A percentile compares a stretch with the other conserved stretches of the same genome.
Conservation (phyloP, 2,888 invertebrate genomes). For the Sphecodes monilicornis region DNA sequence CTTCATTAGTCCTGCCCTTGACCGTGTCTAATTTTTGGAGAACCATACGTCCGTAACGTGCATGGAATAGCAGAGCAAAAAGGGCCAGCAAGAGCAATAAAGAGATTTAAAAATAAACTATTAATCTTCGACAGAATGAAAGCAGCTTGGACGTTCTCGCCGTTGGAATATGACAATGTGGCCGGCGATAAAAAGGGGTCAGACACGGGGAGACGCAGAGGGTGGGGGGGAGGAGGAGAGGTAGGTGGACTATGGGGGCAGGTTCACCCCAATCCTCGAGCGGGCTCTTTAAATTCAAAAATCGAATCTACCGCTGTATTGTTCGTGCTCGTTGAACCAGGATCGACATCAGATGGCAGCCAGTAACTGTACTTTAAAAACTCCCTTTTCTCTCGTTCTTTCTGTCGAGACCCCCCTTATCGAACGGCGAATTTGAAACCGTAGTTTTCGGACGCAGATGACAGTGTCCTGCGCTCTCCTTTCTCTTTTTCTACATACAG, state of each 20-base stretch:
- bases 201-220: conserved; percentile 56
- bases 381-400: conserved; percentile 44
- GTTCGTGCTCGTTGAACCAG: conserved; percentile 78
- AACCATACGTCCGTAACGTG: background rate
- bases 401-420: conserved; percentile 19
- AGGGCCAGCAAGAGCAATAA: background rate
- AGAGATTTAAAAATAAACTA: conserved; percentile 2
- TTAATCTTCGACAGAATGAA: background rate
- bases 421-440: conserved; percentile 52
- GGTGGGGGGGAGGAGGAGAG: background rate
- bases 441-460: conserved; percentile 36
- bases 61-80: background rate
- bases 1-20: background rate
- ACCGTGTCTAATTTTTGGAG: background rate
- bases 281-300: conserved; percentile 81
- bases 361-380: conserved; percentile 72
- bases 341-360: conserved; percentile 75
- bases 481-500: background rate
- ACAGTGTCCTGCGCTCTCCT: background rate
- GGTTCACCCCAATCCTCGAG: conserved; percentile 56
- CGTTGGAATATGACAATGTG: conserved; percentile 77
- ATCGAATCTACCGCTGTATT: conserved; percentile 80
- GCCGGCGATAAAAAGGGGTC: conserved; percentile 73
- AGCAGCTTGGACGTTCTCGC: conserved; percentile 60
- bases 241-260: conserved; percentile 42